A percentile compares a stretch with the other conserved stretches of the same genome.
phyloP scores from a whole-genome alignment of 2,113 vertebrate species.

The Clinocottus analis region DNA sequence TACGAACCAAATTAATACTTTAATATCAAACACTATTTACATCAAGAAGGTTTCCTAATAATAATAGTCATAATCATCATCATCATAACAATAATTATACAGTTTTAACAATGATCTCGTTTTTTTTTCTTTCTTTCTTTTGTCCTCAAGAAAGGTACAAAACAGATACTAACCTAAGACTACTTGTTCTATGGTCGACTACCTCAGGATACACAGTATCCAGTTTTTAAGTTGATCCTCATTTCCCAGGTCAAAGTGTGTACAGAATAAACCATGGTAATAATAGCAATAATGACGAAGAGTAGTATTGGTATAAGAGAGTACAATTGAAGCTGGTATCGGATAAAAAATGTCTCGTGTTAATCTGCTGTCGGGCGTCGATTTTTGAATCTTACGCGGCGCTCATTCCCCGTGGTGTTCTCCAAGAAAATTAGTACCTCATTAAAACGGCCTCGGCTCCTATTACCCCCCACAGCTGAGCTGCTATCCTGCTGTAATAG shows the following conservation, averaged over 20 bases:
- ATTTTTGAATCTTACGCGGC: slow-evolving; percentile 61
- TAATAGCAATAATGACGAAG: slow-evolving; percentile 76
- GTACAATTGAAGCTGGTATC: slow-evolving; percentile 85
- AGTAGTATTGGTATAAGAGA: slow-evolving; percentile 78
- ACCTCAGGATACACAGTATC: slow-evolving; percentile 99
- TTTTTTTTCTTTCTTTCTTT: slow-evolving; percentile 77
- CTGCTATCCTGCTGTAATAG: slow-evolving; percentile 75
- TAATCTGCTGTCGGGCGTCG: slow-evolving; percentile 66
- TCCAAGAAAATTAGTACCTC: slow-evolving; percentile 76
- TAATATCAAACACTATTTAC: slow-evolving; percentile 99
- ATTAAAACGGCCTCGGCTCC: slow-evolving; percentile 70
- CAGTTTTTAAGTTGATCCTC: slow-evolving; percentile 94
- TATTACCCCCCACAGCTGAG: slow-evolving; percentile 62
- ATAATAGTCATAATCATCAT: slow-evolving; percentile 77
- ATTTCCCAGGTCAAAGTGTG: slow-evolving; percentile 91
- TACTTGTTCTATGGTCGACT: slow-evolving; percentile 94
- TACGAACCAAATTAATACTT: slow-evolving; percentile 99
- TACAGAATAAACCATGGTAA: slow-evolving; percentile 81
- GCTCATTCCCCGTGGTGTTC: slow-evolving; percentile 74
- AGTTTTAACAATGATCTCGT: slow-evolving; percentile 86
- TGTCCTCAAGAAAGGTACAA: slow-evolving; percentile 96
- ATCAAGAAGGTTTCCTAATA: slow-evolving; percentile 91
- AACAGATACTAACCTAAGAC: slow-evolving; percentile 96
- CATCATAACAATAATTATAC: slow-evolving; percentile 83
- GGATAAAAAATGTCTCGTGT: slow-evolving; percentile 79